Evolutionary conservation across 2,113 vertebrate species (phyloP), one percentile per base, ranked within the genome.

Genomic region (Corythoichthys haematopterus): DNA sequence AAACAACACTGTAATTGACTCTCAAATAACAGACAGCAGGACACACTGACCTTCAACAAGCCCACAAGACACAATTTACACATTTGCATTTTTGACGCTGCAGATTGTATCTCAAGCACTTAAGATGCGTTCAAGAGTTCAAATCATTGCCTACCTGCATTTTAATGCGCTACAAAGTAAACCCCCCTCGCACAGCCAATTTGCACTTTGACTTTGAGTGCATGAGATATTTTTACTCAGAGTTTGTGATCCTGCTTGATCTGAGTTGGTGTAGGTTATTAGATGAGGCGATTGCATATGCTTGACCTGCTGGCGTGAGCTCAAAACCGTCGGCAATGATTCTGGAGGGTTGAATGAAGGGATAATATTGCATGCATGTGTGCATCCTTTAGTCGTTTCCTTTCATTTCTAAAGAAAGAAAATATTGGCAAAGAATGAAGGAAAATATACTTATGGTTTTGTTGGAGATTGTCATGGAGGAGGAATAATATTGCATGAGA

Each of bases 231-330:
- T 83, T 84, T 85, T 85, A 82, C 68, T 68, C 60, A n/a, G 64
- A 68, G 76, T 66, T 72, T 64, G 69, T 82, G 77, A 80, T 83
- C 79, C 73, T 56, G 62, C 76, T 84, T 85, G 79, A 88, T 85
- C 80, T 76, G 56, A 79, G 80, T 84, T 53, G 40, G 79, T 74
- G 65, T 55, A 68, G 77, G 73, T 81, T 68, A 55, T 86, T 85
- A 80, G 83, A 74, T 79, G 78, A 80, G 71, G 78, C 76, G 76
- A 85, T 81, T 79, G 79, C 74, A 69, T 79, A 73, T 78, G 74
- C 84, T 89, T 90, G 87, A 90, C 83, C 80, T 84, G 74, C 66
- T 79, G 70, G 76, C 66, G 76, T 79, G 66, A 80, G 85, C 78
- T 80, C 52, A 65, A 68, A 73, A 57, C 60, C 12, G 69, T 70